Conservation (phyloP, 2,888 invertebrate genomes). For the Cryptus viduatorius region DNA sequence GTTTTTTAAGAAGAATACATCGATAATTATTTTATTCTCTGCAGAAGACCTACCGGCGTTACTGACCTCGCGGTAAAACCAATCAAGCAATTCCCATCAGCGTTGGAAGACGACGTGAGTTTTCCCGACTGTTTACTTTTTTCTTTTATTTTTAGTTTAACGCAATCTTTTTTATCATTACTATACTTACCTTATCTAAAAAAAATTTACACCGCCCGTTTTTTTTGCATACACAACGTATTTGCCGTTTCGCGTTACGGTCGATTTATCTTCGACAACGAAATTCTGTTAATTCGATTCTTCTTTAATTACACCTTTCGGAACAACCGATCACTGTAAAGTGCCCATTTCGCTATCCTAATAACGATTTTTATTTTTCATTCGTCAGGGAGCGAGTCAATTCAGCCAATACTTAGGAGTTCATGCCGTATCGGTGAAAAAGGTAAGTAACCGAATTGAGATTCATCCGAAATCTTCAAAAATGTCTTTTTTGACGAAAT, state of each 20-base stretch:
- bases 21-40: constrained; percentile 2
- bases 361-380: neutral
- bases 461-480: neutral
- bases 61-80: constrained; percentile 96
- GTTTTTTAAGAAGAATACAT: neutral
- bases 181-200: too few species aligned
- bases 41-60: constrained; percentile 85
- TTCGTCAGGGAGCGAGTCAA: constrained; percentile 31
- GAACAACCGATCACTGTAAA: too few species aligned
- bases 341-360: neutral
- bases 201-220: too few species aligned
- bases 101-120: constrained; percentile 93
- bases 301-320: too few species aligned
- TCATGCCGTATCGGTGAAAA: constrained; percentile 93
- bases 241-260: too few species aligned
- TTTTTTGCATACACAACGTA: too few species aligned
- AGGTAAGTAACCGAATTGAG: constrained; percentile 86
- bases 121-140: neutral
- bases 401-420: constrained; percentile 89
- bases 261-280: too few species aligned
- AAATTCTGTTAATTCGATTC: too few species aligned
- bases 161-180: neutral
- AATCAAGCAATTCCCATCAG: constrained; percentile 93
- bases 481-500: neutral
- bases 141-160: neutral